phyloP scores from a whole-genome alignment of 2,888 invertebrate species.

The Catocala nupta region DNA sequence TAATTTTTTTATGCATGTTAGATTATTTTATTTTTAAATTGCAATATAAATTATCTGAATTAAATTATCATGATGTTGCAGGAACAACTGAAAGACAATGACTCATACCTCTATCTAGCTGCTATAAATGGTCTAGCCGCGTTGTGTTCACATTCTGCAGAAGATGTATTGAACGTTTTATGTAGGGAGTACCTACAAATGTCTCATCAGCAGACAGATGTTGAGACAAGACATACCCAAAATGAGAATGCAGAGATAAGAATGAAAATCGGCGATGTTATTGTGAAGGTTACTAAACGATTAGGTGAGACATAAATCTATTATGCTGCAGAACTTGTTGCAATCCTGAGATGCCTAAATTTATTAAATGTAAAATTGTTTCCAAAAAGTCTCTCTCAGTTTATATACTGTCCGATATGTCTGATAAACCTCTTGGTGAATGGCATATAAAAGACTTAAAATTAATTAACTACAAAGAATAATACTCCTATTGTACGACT shows the following conservation, averaged over 20 bases:
- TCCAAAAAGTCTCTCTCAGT: too few species aligned
- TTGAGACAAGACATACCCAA: constrained; percentile 65
- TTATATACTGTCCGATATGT: too few species aligned
- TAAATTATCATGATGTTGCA: constrained; percentile 62
- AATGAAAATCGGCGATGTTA: constrained; percentile 93
- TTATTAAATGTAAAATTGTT: too few species aligned
- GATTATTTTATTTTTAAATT: too few species aligned
- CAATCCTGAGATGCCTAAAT: too few species aligned
- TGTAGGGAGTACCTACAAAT: constrained; percentile 89
- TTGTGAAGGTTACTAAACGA: constrained; percentile 90
- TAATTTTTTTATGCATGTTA: not conserved
- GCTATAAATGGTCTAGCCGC: constrained; percentile 92
- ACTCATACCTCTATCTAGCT: constrained; percentile 94
- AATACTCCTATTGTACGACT: too few species aligned
- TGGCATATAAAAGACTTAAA: too few species aligned
- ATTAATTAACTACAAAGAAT: too few species aligned
- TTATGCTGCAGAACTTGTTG: too few species aligned
- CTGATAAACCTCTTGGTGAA: too few species aligned
- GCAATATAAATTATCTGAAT: too few species aligned
- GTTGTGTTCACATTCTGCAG: constrained; percentile 89
- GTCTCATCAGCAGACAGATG: constrained; percentile 57
- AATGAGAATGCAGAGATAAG: constrained; percentile 87
- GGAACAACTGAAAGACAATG: constrained; percentile 92
- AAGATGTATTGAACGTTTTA: constrained; percentile 89
- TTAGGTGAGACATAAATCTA: constrained; percentile 86